Conservation (phyloP, 2,113 vertebrate species). For the Vanacampus margaritifer region DNA sequence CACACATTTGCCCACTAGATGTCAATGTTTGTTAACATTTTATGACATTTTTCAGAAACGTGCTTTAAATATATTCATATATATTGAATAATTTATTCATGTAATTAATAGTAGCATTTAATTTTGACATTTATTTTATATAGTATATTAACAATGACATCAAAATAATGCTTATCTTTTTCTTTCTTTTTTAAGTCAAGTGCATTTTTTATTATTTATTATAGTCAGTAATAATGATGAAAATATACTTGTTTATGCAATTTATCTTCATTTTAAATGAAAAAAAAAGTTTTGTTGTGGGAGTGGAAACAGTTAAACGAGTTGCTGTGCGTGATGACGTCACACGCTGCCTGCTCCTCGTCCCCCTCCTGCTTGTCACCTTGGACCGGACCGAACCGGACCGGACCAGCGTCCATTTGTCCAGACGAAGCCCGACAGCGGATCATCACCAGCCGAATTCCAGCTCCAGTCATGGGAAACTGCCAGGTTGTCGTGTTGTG, state of each 20-base stretch:
- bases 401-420: constrained; percentile 1
- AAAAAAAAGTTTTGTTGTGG: background rate
- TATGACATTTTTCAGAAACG: background rate
- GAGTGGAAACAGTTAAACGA: background rate
- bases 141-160: too few species aligned
- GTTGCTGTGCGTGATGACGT: constrained; percentile 41
- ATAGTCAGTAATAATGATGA: background rate
- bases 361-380: background rate
- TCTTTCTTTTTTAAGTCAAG: too few species aligned
- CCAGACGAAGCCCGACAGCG: background rate
- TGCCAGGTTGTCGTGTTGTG: constrained; percentile 64
- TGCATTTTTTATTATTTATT: background rate
- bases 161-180: too few species aligned
- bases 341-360: constrained; percentile 16
- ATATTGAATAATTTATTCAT: background rate
- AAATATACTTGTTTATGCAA: background rate
- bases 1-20: background rate
- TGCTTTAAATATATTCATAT: background rate
- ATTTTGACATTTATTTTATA: background rate
- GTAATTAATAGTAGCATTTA: too few species aligned
- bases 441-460: background rate
- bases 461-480: constrained; percentile 68
- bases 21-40: background rate
- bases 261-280: too few species aligned
- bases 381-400: constrained; percentile 8